Conservation (phyloP, 1,140 invertebrate genomes). For the Heliconius congener region DNA sequence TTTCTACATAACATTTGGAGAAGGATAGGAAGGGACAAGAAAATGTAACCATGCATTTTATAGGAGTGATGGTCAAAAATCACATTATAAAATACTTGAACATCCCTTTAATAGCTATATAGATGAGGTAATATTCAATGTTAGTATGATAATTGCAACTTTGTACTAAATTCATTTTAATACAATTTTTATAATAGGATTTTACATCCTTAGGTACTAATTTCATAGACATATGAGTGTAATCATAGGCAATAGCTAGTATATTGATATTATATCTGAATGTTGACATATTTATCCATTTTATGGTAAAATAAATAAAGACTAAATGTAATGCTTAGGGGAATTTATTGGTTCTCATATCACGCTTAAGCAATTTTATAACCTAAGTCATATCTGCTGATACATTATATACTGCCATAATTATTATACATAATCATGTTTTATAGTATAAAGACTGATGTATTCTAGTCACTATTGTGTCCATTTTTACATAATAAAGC, state of each 20-base stretch:
- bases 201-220: slow-evolving; percentile 7
- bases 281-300: slow-evolving; percentile 6
- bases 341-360: slow-evolving; percentile 59
- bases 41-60: no score
- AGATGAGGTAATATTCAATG: background rate
- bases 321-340: slow-evolving; percentile 51
- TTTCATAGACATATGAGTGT: background rate
- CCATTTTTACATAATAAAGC: slow-evolving; percentile 75
- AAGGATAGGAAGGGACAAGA: no score
- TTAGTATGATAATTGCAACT: background rate
- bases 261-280: slow-evolving; percentile 2
- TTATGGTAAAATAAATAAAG: slow-evolving; percentile 21
- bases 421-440: slow-evolving; percentile 63
- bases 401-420: slow-evolving; percentile 47
- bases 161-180: slow-evolving; percentile 3
- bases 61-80: no score
- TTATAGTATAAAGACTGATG: slow-evolving; percentile 77
- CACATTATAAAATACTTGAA: background rate
- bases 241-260: slow-evolving; percentile 7
- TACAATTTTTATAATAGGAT: background rate
- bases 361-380: slow-evolving; percentile 44
- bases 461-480: slow-evolving; percentile 81
- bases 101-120: background rate
- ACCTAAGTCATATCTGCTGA: slow-evolving; percentile 42
- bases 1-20: no score